Evolutionary conservation across 2,888 invertebrate species (phyloP), one percentile per base, ranked within the genome.

Genomic region (Chorisops tibialis): DNA sequence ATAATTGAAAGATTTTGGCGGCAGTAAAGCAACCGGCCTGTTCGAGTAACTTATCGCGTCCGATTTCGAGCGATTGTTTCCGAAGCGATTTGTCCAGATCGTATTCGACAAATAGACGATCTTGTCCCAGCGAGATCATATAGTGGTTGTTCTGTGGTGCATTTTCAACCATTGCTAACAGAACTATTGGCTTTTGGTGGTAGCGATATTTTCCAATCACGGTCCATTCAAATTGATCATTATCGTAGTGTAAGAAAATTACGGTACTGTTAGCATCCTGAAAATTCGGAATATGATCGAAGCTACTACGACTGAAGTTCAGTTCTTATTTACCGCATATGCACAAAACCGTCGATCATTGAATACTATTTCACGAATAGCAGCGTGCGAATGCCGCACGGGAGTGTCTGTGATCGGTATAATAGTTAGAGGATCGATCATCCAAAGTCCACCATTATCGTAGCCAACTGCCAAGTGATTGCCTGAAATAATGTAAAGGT

Each of bases 131-230:
- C 0, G 86, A 84, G 45, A 85, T 73, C 0, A 88, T n/a, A 11
- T 18, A 18, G 16, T 56, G 50, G 9, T 22, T 66, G 3, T 75
- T 75, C 65, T 74, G 75, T 16, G 39, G 7, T 2, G 9, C 5
- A n/a, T 73, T 68, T 1, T 80, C 75, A 4, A 81, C 73, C 70
- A 87, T 87, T 66, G 82, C 74, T 2, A 87, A 72, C 24, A 83
- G 79, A 0, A 76, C 79, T 39, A 88, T 81, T 1, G 80, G 77
- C 63, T 82, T 81, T 68, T 81, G 82, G 72, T 88, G 88, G 0
- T 84, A 79, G 49, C 83, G 78, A 65, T 83, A 81, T 72, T 86
- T 87, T 11, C 85, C 87, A 21, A 83, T 63, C 64, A 82, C 82
- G 1, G 67, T 65, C 86, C 86, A 87, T 4, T 66, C 67, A 0